Conservation (phyloP, 2,113 vertebrate species). For the Regulus satrapa region DNA sequence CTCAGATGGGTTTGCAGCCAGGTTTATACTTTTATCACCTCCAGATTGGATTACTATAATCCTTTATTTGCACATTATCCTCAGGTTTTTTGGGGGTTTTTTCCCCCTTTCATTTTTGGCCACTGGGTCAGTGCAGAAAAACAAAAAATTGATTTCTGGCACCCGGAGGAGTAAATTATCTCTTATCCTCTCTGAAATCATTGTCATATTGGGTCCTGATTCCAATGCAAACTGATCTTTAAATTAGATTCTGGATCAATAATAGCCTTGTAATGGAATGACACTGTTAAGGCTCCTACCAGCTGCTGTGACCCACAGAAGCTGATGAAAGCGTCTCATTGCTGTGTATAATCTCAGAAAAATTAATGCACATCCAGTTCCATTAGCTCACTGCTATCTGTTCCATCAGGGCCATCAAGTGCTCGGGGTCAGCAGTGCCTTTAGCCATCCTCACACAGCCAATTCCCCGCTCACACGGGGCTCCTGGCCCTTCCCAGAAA, state of each 20-base stretch:
- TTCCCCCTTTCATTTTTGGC: not conserved
- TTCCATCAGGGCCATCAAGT: not conserved
- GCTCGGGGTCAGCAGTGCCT: not conserved
- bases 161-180: constrained; percentile 33
- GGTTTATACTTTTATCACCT: constrained; percentile 46
- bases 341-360: constrained; percentile 8
- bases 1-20: not conserved
- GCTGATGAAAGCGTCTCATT: not conserved
- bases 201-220: constrained; percentile 50
- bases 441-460: not conserved
- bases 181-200: constrained; percentile 39
- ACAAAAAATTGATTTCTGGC: constrained; percentile 53
- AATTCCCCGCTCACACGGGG: not conserved
- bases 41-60: constrained; percentile 62
- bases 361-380: constrained; percentile 17
- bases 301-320: not conserved
- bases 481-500: not conserved
- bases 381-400: not conserved
- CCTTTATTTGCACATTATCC: constrained; percentile 29
- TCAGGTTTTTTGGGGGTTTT: not conserved
- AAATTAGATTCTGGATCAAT: constrained; percentile 56
- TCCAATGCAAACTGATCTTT: constrained; percentile 56
- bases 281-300: not conserved
- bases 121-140: not conserved
- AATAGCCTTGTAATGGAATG: constrained; percentile 43